Evolutionary conservation across 2,797 vertebrate species (phyloP), one percentile per base, ranked within the genome.

Genomic region (Neosilurus mollespiculum): DNA sequence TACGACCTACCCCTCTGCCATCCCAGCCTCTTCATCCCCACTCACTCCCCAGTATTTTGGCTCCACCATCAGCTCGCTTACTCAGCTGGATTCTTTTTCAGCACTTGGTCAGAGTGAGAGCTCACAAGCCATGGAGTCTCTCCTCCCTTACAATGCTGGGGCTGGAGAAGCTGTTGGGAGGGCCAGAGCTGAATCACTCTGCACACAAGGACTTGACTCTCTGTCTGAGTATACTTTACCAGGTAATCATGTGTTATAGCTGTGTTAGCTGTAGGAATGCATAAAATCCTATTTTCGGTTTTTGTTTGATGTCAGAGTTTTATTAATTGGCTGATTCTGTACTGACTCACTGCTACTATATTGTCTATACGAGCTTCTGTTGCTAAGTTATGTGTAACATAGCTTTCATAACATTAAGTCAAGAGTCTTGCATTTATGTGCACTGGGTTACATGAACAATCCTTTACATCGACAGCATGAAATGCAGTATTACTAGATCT

Each of bases 41-140:
- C 95, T 98, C 78, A 94, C 96, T 5, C 93, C 95, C 0, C 94
- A 95, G 80, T 98, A 95, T 88, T 99, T 98, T 2, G 94, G 94
- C 87, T 92, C 95, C 18, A 92, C 94, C 34, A 91, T 93, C 76
- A 95, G 94, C 66, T 94, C 96, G 0, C 91, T 98, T 82, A 90
- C 97, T 88, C 86, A 95, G 24, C 89, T 97, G 88, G 97, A 97
- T 89, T 83, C 95, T 78, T 98, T 97, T 93, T 73, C 93, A 9
- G n/a, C 92, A 37, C 94, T 93, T 78, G 90, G 87, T 70, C 92
- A 93, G 86, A 91, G 89, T 77, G 94, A 94, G 87, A 87, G 92
- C 89, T 94, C 92, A 86, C 95, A 96, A 83, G 92, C 91, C 89
- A 94, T 97, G 80, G 97, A 98, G 87, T 92, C 95, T 56, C 92